A percentile compares a stretch with the other conserved stretches of the same genome.
Conservation (phyloP, 53 echinoderm and acorn worm species). For the Apostichopus leukothele region DNA sequence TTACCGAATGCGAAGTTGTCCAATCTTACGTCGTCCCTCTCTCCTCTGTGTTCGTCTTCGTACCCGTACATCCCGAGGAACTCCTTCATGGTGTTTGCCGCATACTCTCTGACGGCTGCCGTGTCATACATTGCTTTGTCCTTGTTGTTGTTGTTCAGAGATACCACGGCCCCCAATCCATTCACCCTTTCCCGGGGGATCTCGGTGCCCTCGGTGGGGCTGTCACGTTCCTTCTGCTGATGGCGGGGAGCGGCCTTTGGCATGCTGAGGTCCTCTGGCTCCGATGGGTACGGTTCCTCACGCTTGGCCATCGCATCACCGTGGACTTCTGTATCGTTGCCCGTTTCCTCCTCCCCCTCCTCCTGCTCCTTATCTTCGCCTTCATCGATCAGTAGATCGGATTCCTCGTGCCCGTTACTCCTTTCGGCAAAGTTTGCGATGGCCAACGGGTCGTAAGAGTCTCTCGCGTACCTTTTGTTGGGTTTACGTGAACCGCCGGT, state of each 20-base stretch:
- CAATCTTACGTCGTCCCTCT: slow-evolving; percentile 58
- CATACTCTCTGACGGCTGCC: slow-evolving; percentile 82
- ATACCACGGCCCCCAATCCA: neutral
- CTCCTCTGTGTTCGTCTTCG: slow-evolving; percentile 64
- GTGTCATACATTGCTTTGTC: slow-evolving; percentile 31
- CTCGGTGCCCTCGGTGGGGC: neutral
- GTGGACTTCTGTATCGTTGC: slow-evolving; percentile 13
- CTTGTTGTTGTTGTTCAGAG: neutral
- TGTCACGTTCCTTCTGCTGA: neutral
- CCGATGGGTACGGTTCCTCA: slow-evolving; percentile 30
- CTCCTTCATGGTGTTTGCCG: slow-evolving; percentile 94
- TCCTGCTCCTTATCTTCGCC: slow-evolving; percentile 44
- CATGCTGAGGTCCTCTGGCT: slow-evolving; percentile 50
- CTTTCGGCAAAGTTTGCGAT: slow-evolving; percentile 68
- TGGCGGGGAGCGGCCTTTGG: slow-evolving; percentile 6
- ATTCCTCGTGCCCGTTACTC: slow-evolving; percentile 51
- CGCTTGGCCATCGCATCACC: slow-evolving; percentile 26
- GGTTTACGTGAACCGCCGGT: slow-evolving; percentile 17
- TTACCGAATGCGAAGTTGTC: slow-evolving; percentile 51
- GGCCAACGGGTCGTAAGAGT: slow-evolving; percentile 63
- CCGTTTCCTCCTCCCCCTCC: neutral
- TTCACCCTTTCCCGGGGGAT: neutral
- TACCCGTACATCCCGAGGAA: slow-evolving; percentile 93
- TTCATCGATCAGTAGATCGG: slow-evolving; percentile 66
- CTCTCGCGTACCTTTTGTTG: slow-evolving; percentile 43